Evolutionary conservation across 64 coral and sea anemone genomes (phyloP), one percentile per base, ranked within the genome.

Genomic region (Porites australiensis): DNA sequence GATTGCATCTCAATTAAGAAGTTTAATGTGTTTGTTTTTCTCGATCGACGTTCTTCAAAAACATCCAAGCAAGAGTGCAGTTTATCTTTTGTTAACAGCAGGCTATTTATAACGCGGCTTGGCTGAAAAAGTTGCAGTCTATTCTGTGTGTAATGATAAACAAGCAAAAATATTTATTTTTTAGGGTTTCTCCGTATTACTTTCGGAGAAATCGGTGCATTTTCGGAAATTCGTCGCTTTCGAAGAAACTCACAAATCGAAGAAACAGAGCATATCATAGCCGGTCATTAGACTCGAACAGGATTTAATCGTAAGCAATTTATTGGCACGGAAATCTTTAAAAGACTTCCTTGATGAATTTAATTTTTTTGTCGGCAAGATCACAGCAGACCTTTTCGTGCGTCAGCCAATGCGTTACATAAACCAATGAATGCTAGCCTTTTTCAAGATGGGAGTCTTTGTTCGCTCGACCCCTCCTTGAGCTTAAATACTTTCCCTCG

Each of bases 351-450:
- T 69, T 51, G 47, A 46, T 60, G 63, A 83, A 15, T 83, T 69
- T 83, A 83, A 15, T 83, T 69, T 83, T 83, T 89, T 61, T 89
- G 92, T 94, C 92, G 92, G 92, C 92, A 83, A 89, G 87, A 94
- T 94, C 92, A 94, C 90, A 92, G 45, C 13, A 89, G 47, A 59
- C 64, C 27, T 58, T 52, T 70, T 20, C 19, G 16, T 90, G 59
- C 91, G 82, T 79, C 91, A 93, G 64, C 54, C 64, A 53, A 93
- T 12, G 13, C 50, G 27, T 37, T 75, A 58, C 50, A 59, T 57
- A 15, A 48, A 55, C 73, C 72, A 75, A 93, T 91, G 78, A 82
- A 46, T 61, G 44, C 55, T 70, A 64, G 45, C 51, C 62, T 84
- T 88, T 74, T 72, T 84, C 84, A 88, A 94, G 91, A 91, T 88